Percentiles rank a stretch among this genome's conserved stretches.
Evolutionary conservation across 2,797 vertebrate species (phyloP).

Genomic region (Vultur gryphus): DNA sequence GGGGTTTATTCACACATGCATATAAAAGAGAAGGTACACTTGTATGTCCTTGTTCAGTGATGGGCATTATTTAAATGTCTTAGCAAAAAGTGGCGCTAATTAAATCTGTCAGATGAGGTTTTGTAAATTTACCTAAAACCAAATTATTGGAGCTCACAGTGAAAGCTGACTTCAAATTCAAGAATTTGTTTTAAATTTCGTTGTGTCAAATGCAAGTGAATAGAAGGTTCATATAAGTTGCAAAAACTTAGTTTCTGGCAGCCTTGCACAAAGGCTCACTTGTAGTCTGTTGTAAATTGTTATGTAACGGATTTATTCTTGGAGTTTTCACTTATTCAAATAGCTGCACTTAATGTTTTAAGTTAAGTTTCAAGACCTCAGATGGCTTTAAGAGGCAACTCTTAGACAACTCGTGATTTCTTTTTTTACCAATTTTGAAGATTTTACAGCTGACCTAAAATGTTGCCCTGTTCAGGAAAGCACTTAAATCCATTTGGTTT

Average conservation of each 20-base stretch:
- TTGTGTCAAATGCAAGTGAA: not conserved
- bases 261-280: conserved; percentile 14
- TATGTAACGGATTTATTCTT: not conserved
- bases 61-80: conserved; percentile 12
- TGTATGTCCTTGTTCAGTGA: conserved; percentile 3
- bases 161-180: not conserved
- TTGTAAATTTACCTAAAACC: conserved; percentile 56
- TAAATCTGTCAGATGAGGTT: conserved; percentile 57
- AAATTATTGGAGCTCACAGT: not conserved
- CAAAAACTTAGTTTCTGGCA: not conserved
- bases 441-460: not conserved
- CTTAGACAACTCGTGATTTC: not conserved
- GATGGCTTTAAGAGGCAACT: conserved; percentile 47
- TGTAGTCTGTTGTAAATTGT: not conserved
- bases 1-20: conserved; percentile 42
- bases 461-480: conserved; percentile 32
- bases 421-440: not conserved
- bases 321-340: not conserved
- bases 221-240: not conserved
- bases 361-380: conserved; percentile 65
- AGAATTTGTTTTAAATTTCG: not conserved
- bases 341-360: conserved; percentile 31
- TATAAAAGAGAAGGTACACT: conserved; percentile 31
- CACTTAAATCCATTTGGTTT: not conserved
- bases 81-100: not conserved